Evolutionary conservation across 2,113 vertebrate genomes (phyloP).

Genomic region (Hippopotamus amphibius): DNA sequence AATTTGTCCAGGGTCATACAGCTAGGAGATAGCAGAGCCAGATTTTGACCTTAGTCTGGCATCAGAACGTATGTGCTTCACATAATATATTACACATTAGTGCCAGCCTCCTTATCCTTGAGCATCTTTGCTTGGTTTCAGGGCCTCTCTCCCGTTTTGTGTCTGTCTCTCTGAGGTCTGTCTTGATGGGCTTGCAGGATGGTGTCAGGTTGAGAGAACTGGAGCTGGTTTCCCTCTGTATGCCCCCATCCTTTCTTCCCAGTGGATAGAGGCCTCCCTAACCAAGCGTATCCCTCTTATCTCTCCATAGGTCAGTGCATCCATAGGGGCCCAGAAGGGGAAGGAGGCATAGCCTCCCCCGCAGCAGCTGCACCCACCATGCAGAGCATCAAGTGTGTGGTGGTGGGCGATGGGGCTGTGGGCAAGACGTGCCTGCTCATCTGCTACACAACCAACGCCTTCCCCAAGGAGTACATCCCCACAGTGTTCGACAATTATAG

Average conservation of each 20-base stretch:
- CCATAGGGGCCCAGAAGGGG: slow-evolving; percentile 61
- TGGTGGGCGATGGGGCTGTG: slow-evolving; percentile 95
- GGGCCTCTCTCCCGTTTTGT: neutral
- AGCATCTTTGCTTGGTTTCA: neutral
- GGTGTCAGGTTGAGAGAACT: slow-evolving; percentile 21
- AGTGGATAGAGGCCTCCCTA: neutral
- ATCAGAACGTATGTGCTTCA: neutral
- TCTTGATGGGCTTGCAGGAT: neutral
- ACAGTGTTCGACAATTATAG: slow-evolving; percentile 98
- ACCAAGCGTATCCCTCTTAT: slow-evolving; percentile 41
- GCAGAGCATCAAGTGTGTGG: slow-evolving; percentile 97
- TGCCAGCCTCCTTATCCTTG: neutral
- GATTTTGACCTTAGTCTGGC: slow-evolving; percentile 7
- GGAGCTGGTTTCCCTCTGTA: neutral
- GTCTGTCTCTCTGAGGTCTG: neutral
- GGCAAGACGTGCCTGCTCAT: slow-evolving; percentile 96
- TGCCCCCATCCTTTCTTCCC: slow-evolving; percentile 28
- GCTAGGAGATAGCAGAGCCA: slow-evolving; percentile 20
- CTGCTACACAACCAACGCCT: slow-evolving; percentile 96
- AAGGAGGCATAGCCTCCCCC: slow-evolving; percentile 78
- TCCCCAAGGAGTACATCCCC: slow-evolving; percentile 96
- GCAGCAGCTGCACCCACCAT: slow-evolving; percentile 80
- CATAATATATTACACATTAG: neutral
- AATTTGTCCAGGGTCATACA: slow-evolving; percentile 3
- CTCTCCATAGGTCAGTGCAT: slow-evolving; percentile 63